These are phyloP conservation scores for Trichomycterus rosablanca DNA, from an alignment of 2,113 vertebrate genomes.

Conservation along the genomic window DNA sequence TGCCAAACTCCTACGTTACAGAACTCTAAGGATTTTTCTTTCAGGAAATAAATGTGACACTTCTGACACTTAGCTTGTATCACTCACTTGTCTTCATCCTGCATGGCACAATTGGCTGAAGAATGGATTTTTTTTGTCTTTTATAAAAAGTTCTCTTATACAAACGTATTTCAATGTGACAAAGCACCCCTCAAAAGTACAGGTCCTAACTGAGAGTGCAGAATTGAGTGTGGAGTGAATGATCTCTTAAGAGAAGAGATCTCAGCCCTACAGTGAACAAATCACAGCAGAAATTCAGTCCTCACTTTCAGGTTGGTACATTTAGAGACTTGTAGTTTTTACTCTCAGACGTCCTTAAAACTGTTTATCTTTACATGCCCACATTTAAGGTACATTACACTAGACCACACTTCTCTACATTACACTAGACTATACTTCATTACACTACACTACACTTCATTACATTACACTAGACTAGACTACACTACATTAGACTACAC, in stretches of 20 bases:
- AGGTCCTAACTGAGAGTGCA: conserved; percentile 11
- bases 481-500: no score
- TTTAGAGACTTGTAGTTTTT: conserved; percentile 6
- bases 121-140: not conserved
- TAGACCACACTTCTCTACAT: no score
- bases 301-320: conserved; percentile 54
- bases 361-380: conserved; percentile 3
- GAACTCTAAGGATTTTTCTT: no score
- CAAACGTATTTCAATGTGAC: not conserved
- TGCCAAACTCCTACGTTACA: no score
- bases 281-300: conserved; percentile 42
- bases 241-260: conserved; percentile 49
- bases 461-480: no score
- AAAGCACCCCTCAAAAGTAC: conserved; percentile 1
- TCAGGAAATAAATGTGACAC: no score
- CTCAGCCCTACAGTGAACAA: conserved; percentile 45
- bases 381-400: no score
- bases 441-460: no score
- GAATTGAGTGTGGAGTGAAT: conserved; percentile 41
- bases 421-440: no score
- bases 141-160: conserved; percentile 2
- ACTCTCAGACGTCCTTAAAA: conserved; percentile 10
- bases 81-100: not conserved
- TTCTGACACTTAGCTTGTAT: not conserved
- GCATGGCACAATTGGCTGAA: not conserved